Conservation (phyloP, 2,113 vertebrate species). For the Vidua chalybeata region DNA sequence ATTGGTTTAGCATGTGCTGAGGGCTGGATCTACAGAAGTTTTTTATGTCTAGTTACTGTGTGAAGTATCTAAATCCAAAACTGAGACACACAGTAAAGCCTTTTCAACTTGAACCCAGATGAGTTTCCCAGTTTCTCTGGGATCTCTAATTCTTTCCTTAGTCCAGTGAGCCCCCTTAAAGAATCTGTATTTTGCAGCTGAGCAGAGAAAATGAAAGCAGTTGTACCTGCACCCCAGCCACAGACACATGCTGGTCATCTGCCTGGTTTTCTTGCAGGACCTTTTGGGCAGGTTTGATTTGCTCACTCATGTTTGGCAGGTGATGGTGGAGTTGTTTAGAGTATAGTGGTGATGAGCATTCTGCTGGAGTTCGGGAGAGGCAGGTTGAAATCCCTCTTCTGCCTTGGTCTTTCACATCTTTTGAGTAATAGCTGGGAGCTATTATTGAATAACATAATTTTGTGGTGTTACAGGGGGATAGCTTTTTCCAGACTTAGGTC, state of each 20-base stretch:
- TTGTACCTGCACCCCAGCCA: background rate
- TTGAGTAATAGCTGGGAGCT: rapidly evolving
- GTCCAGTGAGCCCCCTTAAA: background rate
- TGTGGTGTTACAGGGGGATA: background rate
- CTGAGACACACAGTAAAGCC: background rate
- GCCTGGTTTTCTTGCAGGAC: background rate
- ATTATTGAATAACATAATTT: background rate
- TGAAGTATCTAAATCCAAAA: background rate
- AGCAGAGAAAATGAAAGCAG: background rate
- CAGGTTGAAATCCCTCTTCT: background rate
- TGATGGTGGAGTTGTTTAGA: background rate
- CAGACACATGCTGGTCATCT: background rate
- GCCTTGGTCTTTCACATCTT: background rate
- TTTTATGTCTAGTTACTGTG: background rate
- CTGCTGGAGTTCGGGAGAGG: background rate
- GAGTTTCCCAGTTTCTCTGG: background rate
- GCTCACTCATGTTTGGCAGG: background rate
- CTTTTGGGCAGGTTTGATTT: background rate
- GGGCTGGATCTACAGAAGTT: background rate
- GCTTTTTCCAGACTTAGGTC: background rate
- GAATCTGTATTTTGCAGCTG: background rate
- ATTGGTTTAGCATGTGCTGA: background rate
- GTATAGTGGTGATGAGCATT: background rate
- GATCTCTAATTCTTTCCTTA: background rate
- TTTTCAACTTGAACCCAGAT: background rate